Conservation (phyloP, 2,113 vertebrate species). For the Trogon melanurus region DNA sequence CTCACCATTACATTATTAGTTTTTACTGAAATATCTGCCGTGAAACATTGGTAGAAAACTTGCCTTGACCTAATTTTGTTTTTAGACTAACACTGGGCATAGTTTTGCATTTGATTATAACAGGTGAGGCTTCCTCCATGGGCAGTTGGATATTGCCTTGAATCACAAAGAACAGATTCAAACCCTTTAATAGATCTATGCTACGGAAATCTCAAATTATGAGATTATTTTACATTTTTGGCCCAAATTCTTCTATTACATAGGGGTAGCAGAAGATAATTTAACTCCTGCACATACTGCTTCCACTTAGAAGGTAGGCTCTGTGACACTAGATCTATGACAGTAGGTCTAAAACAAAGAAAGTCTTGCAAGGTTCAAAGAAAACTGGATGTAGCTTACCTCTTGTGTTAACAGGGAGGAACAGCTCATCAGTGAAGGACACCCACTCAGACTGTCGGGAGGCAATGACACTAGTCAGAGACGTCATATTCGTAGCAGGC, state of each 20-base stretch:
- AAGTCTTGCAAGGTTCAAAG: background rate
- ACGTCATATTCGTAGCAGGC: conserved; percentile 71
- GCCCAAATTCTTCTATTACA: background rate
- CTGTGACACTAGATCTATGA: background rate
- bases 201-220: background rate
- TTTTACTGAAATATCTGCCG: background rate
- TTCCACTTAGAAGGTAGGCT: background rate
- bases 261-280: background rate
- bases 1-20: background rate
- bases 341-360: background rate
- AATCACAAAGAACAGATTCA: background rate
- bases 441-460: conserved; percentile 82
- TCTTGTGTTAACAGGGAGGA: conserved; percentile 41
- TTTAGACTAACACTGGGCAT: background rate
- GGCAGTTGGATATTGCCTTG: background rate
- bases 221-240: background rate
- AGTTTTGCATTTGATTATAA: background rate
- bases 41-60: background rate
- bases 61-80: background rate
- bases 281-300: background rate
- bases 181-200: background rate
- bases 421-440: conserved; percentile 78
- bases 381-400: conserved; percentile 49
- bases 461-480: conserved; percentile 74
- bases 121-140: background rate